phyloP scores from a whole-genome alignment of 2,113 vertebrate genomes.

The Nymphicus hollandicus region DNA sequence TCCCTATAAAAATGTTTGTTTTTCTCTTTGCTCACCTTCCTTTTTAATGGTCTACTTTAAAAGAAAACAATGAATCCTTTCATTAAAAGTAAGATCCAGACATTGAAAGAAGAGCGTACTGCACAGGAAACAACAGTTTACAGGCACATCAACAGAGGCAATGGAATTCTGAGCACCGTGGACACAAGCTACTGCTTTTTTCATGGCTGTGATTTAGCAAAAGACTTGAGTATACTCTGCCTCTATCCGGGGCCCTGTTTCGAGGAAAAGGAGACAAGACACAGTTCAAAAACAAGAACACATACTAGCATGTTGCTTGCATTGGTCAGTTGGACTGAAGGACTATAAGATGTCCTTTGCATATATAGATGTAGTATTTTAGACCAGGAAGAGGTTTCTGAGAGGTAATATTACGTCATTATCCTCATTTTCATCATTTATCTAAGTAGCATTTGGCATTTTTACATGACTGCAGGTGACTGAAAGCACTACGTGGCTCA shows the following conservation, averaged over 20 bases:
- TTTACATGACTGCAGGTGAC: not conserved
- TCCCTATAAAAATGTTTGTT: not conserved
- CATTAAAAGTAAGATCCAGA: not conserved
- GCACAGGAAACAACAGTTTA: not conserved
- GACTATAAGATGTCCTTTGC: not conserved
- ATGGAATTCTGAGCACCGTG: not conserved
- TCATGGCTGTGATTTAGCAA: not conserved
- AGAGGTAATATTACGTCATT: not conserved
- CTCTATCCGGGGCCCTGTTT: not conserved
- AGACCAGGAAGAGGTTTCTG: not conserved
- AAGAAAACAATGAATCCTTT: not conserved
- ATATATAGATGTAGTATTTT: not conserved
- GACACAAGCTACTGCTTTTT: not conserved
- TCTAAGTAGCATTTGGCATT: not conserved
- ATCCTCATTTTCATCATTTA: not conserved
- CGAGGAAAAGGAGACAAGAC: not conserved
- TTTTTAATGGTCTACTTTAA: not conserved
- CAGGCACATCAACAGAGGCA: not conserved
- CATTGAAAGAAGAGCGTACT: not conserved
- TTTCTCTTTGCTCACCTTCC: not conserved
- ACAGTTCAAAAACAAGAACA: not conserved
- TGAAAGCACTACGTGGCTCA: not conserved
- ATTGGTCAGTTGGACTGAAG: not conserved
- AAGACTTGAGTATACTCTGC: not conserved
- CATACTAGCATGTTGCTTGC: not conserved